Conservation (phyloP, 2,113 vertebrate genomes). For the Corythaeola cristata region DNA sequence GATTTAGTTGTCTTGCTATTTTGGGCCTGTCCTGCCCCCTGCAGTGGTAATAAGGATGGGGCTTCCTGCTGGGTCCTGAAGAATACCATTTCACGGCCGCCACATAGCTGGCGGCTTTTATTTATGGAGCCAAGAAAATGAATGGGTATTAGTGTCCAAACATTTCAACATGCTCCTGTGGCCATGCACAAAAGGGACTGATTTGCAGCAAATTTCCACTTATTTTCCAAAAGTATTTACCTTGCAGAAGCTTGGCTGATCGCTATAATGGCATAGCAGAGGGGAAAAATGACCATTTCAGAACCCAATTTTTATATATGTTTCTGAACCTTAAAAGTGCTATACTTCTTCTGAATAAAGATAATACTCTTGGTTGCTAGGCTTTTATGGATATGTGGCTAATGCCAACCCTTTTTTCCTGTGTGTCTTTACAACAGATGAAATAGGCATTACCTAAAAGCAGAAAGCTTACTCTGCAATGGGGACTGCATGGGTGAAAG, state of each 20-base stretch:
- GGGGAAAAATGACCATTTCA: constrained; percentile 79
- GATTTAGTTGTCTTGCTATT: constrained; percentile 99
- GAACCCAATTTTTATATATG: constrained; percentile 71
- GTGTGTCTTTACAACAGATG: constrained; percentile 32
- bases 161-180: constrained; percentile 99
- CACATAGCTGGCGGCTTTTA: constrained; percentile 98
- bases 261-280: constrained; percentile 78
- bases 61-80: constrained; percentile 97
- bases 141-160: constrained; percentile 99
- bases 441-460: not conserved
- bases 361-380: constrained; percentile 69
- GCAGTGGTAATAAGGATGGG: constrained; percentile 99
- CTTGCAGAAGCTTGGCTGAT: constrained; percentile 83
- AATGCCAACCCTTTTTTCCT: constrained; percentile 26
- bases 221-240: constrained; percentile 98
- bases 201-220: constrained; percentile 99
- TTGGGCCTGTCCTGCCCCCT: constrained; percentile 94
- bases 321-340: constrained; percentile 72
- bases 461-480: not conserved
- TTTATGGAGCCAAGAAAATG: constrained; percentile 99
- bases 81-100: constrained; percentile 99
- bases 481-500: not conserved
- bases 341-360: constrained; percentile 73
- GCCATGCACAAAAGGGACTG: constrained; percentile 99
- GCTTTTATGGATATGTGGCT: constrained; percentile 66